Evolutionary conservation across 2,113 vertebrate species (phyloP).

Genomic region (Ceyx cyanopectus): DNA sequence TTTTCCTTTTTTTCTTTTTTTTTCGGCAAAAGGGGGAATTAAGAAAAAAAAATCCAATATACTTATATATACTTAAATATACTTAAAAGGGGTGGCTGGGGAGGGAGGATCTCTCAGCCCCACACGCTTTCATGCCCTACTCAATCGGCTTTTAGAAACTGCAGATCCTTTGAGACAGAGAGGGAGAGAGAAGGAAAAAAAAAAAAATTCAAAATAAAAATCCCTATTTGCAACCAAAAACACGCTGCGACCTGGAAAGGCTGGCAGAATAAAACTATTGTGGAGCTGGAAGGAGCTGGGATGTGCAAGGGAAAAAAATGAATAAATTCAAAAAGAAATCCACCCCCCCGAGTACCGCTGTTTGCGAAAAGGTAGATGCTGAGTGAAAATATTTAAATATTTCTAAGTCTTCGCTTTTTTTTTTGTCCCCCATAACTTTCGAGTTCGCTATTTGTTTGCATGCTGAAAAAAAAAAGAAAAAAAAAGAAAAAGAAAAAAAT

Average conservation of each 20-base stretch:
- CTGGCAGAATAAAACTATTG: background rate
- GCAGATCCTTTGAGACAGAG: background rate
- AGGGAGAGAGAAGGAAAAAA: background rate
- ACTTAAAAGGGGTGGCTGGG: background rate
- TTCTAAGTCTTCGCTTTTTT: no score
- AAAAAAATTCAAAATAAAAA: background rate
- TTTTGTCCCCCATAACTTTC: no score
- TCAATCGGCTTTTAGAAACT: conserved; percentile 24
- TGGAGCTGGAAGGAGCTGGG: background rate
- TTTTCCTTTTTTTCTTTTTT: no score
- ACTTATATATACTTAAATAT: background rate
- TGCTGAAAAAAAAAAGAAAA: no score
- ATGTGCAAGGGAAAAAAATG: background rate
- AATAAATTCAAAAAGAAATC: no score
- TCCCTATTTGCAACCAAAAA: background rate
- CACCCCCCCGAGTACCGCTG: no score
- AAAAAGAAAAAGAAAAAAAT: no score
- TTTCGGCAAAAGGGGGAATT: no score
- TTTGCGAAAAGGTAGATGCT: no score
- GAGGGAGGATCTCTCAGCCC: background rate
- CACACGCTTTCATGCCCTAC: background rate
- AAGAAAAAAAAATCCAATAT: no score
- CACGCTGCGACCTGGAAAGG: background rate
- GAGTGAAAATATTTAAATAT: no score
- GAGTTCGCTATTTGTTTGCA: no score